Evolutionary conservation across 2,113 vertebrate genomes (phyloP), one percentile per base, ranked within the genome.

Genomic region (Neotoma lepida): DNA sequence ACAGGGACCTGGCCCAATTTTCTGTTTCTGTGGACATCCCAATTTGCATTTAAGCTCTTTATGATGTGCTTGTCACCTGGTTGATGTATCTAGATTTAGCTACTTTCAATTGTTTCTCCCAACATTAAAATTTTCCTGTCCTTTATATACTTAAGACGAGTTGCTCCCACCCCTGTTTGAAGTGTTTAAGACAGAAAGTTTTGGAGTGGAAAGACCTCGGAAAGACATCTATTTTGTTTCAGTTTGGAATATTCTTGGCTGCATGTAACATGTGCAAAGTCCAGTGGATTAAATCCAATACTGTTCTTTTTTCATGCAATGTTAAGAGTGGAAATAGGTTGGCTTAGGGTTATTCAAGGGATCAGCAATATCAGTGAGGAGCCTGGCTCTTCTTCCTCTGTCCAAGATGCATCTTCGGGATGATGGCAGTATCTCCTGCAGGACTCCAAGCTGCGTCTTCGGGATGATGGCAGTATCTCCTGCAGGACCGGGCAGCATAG

Each of bases 1-100:
- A 6, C 4, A 4, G 91, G 84, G 85, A 95, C 71, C 71, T 96
- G 94, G 71, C 91, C 95, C 64, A 88, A n/a, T 97, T 96, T 95
- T 64, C 77, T 91, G 15, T 95, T 91, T 93, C 82, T 91, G 14
- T 86, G 61, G 89, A 35, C 70, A 64, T 93, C 80, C 30, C 35
- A 30, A 87, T 95, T 88, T 95, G 70, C 95, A 89, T 94, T 94
- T 95, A 81, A 74, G 12, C 28, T 63, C 85, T 93, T 89, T 84
- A 71, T 54, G 63, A 58, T 15, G 46, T 30, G 44, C 80, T 89
- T 93, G 89, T 93, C 89, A 91, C 74, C 39, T 54, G 86, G 64
- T 56, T 80, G 89, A 91, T 90, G 15, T 22, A 82, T 91, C 71
- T 81, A 88, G 71, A 81, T 74, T 96, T 94, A 82, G 33, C 63